Conservation (phyloP, 2,797 vertebrate genomes). For the Myotis findleyi region DNA sequence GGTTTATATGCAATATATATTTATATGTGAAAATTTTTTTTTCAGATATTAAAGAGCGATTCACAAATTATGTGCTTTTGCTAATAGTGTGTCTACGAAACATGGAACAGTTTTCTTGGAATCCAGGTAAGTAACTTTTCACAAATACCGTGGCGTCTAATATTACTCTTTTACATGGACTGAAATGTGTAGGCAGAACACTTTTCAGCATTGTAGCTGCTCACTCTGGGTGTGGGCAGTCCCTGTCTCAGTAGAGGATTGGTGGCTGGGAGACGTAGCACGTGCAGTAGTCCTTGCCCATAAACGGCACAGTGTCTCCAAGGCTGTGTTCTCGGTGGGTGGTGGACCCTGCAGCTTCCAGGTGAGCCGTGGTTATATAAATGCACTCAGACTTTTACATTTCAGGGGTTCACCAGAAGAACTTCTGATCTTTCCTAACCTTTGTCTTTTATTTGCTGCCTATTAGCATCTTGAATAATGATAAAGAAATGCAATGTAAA, state of each 20-base stretch:
- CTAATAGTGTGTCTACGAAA: constrained; percentile 98
- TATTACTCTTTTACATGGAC: constrained; percentile 1
- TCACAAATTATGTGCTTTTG: constrained; percentile 96
- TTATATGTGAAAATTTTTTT: neutral
- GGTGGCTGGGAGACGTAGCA: neutral
- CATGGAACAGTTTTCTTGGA: constrained; percentile 99
- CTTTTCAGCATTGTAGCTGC: neutral
- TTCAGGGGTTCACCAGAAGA: neutral
- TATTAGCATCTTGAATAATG: neutral
- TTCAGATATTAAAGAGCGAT: constrained; percentile 98
- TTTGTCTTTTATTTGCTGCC: neutral
- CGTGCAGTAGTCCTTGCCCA: accelerated
- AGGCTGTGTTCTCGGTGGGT: too few relatives aligned
- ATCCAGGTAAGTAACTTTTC: constrained; percentile 90
- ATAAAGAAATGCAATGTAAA: neutral
- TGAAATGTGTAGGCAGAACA: neutral
- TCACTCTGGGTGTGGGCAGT: neutral
- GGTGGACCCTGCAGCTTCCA: neutral
- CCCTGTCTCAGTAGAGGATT: neutral
- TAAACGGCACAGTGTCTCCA: accelerated
- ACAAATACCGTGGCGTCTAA: neutral
- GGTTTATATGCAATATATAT: neutral
- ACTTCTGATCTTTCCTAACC: neutral
- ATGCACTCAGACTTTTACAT: neutral
- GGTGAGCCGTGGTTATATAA: neutral